Evolutionary conservation across 2,797 vertebrate genomes (phyloP), one percentile per base, ranked within the genome.

Genomic region (Molossus molossus): DNA sequence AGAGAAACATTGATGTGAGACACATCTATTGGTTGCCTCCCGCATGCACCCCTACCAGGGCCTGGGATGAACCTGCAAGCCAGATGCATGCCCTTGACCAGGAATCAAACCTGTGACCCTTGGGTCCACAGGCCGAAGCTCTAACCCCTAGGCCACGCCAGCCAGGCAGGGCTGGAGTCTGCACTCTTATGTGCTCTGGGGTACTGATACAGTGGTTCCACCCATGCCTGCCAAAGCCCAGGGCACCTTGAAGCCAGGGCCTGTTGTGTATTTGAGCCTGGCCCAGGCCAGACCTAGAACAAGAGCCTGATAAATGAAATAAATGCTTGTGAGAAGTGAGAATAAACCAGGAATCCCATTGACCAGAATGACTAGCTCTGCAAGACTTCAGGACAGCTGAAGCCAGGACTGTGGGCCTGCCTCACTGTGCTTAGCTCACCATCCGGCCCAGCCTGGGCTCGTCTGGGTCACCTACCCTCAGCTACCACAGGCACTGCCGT

Each of bases 401-500:
- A 33, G 12, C n/a, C 9, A 65, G 48, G 45, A 11, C 57, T 4
- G 1, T 48, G 37, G 50, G 2, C 8, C 48, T 62, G 25, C 9
- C 37, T 37, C 33, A 25, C 53, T 29, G n/a, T 77, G 11, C 50
- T 70, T 33, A 90, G 69, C 7, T 14, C 55, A 25, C 37, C 5
- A 62, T 20, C 4, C 0, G 0, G 23, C 29, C 65, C 75, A 67
- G 50, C 53, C 93, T 55, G 60, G 23, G 29, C 40, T 70, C 53
- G 12, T 85, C 23, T n/a, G 91, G 53, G 93, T 80, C 79, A 92
- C 76, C 95, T 86, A 69, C 73, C 57, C 48, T 77, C 27, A 73
- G 72, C 81, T 29, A 37, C 96, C 89, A 93, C 76, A 80, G 80
- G 27, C 83, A 40, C 37, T 90, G 95, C 80, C 83, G 60, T 72